These are phyloP conservation scores for Pampus argenteus DNA, from an alignment of 2,797 vertebrate genomes.

Conservation along the genomic window DNA sequence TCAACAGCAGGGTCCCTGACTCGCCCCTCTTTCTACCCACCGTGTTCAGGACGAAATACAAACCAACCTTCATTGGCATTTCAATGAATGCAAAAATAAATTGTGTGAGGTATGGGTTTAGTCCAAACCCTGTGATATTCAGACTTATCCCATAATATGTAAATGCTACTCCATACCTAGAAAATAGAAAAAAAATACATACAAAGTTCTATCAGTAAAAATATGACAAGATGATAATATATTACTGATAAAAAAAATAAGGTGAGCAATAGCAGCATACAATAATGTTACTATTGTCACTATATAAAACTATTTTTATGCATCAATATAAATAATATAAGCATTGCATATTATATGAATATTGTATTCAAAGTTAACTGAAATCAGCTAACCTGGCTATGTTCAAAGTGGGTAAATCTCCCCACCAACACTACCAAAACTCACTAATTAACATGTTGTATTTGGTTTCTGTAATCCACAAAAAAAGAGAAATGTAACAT, in stretches of 20 bases:
- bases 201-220: background rate
- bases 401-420: background rate
- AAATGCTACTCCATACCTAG: constrained; percentile 91
- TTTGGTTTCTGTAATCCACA: background rate
- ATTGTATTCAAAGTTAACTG: background rate
- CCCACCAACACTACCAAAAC: background rate
- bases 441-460: constrained; percentile 9
- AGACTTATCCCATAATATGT: constrained; percentile 92
- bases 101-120: constrained; percentile 89
- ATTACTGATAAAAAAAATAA: too few species aligned
- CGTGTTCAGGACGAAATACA: constrained; percentile 84
- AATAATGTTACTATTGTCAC: background rate
- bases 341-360: background rate
- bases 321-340: background rate
- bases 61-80: constrained; percentile 87
- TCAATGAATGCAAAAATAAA: constrained; percentile 88
- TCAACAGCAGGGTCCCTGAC: constrained; percentile 73
- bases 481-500: background rate
- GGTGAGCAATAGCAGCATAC: background rate
- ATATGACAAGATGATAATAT: too few species aligned
- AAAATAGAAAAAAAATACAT: constrained; percentile 24
- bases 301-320: background rate
- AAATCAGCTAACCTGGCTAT: background rate
- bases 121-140: constrained; percentile 87
- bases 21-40: constrained; percentile 82